phyloP scores from a whole-genome alignment of 2,888 invertebrate species.

The Camponotus fellah region DNA sequence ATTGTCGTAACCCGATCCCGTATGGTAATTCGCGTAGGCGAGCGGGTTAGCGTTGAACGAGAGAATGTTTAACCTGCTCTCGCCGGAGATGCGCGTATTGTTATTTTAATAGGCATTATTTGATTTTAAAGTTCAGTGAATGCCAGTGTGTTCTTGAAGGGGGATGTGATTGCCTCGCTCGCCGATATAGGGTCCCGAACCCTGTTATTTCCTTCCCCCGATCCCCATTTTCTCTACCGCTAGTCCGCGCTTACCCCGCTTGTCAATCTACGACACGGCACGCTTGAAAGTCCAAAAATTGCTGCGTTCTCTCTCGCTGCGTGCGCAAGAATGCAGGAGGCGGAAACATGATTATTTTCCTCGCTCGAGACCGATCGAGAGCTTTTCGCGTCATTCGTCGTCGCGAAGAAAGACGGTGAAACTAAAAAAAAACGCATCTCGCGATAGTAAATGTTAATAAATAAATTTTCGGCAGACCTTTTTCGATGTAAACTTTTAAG shows the following conservation, averaged over 20 bases:
- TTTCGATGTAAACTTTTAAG: neutral
- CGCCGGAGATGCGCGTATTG: conserved; percentile 82
- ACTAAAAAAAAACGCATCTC: neutral
- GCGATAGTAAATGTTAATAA: neutral
- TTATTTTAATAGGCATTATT: conserved; percentile 86
- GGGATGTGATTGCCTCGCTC: conserved; percentile 84
- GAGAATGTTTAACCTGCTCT: conserved; percentile 85
- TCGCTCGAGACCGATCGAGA: neutral
- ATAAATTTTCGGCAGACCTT: neutral
- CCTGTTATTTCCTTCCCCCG: conserved; percentile 82
- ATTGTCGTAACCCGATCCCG: conserved; percentile 86
- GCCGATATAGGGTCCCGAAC: conserved; percentile 82
- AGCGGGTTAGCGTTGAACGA: conserved; percentile 77
- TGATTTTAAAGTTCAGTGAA: conserved; percentile 86
- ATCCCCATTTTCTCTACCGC: conserved; percentile 71
- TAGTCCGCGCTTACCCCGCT: conserved; percentile 46
- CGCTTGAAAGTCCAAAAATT: conserved; percentile 69
- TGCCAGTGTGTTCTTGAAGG: conserved; percentile 82
- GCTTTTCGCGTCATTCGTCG: neutral
- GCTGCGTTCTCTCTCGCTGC: conserved; percentile 64
- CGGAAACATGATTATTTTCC: neutral
- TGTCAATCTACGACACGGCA: conserved; percentile 50
- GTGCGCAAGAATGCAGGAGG: conserved; percentile 45
- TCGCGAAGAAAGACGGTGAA: neutral
- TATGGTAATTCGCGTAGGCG: conserved; percentile 82